Evolutionary conservation across 2,888 invertebrate species (phyloP), one percentile per base, ranked within the genome.

Genomic region (Tachina fera): DNA sequence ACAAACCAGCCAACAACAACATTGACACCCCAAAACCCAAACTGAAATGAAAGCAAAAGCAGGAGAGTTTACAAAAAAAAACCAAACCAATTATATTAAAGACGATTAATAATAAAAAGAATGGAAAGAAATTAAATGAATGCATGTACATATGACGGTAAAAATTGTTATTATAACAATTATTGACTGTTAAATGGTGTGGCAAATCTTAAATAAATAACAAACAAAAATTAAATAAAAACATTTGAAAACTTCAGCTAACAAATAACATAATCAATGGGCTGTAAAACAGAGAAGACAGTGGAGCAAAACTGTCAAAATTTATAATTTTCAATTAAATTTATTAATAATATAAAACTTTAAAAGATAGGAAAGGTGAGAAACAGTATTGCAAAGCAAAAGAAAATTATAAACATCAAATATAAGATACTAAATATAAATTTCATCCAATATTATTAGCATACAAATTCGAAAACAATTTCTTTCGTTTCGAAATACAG

Each of bases 121-220:
- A 45, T 41, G 9, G 14, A 49, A 22, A 22, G 65, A 67, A 67
- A 82, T 63, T 41, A 53, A 63, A 61, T 61, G 49, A 76, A 56
- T 56, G n/a, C 6, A 31, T 6, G 31, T 31, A 31, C 31, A n/a
- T 31, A 58, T 60, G 77, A 43, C 68, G 47, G 9, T 58, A 77
- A 63, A 76, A 78, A 67, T 77, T 43, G n/a, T 72, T 71, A 70
- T 79, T 79, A 74, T 85, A 86, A 83, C 79, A 67, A 83, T 79
- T 83, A 83, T 86, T 74, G 84, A 68, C 63, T 79, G 82, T 71
- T 79, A 86, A 86, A 83, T 86, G 83, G 79, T 83, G 82, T 86
- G 82, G 75, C 79, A 83, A 79, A 49, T 65, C 82, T 76, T 86
- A 82, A 82, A 82, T 75, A 71, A 74, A 31, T 43, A 31, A 71